Evolutionary conservation across 2,888 invertebrate genomes (phyloP).

Genomic region (Glyphotaelius pellucidus): DNA sequence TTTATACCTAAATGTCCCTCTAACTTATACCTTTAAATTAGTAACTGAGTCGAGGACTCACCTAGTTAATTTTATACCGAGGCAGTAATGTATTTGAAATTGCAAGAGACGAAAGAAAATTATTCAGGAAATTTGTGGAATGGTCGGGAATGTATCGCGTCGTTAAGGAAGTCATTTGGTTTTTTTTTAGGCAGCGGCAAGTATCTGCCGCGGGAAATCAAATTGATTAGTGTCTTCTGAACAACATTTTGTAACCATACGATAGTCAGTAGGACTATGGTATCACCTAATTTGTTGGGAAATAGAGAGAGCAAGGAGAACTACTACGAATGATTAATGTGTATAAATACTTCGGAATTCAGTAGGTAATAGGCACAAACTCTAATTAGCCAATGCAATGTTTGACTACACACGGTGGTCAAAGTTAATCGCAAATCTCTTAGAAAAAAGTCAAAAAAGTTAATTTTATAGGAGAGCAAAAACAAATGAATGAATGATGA

Average conservation of each 20-base stretch:
- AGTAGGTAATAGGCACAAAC: too few species aligned
- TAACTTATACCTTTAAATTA: too few species aligned
- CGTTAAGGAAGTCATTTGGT: conserved; percentile 5
- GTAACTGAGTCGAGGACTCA: neutral
- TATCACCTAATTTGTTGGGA: neutral
- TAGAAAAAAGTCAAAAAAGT: too few species aligned
- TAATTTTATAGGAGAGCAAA: too few species aligned
- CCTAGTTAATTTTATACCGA: neutral
- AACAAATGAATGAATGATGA: too few species aligned
- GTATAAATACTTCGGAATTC: too few species aligned
- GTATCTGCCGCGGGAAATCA: neutral
- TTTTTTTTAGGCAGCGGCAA: neutral
- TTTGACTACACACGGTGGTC: too few species aligned
- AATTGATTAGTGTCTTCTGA: neutral
- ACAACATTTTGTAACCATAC: neutral
- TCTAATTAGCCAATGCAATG: too few species aligned
- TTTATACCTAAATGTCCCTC: too few species aligned
- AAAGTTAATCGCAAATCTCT: too few species aligned
- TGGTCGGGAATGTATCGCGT: neutral
- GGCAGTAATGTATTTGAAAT: conserved; percentile 27
- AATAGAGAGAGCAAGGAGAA: neutral
- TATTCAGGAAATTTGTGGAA: neutral
- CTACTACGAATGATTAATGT: too few species aligned
- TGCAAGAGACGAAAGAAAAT: conserved; percentile 31
- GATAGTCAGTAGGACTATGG: neutral